Evolutionary conservation across 2,113 vertebrate genomes (phyloP).

Genomic region (Nanorana parkeri): DNA sequence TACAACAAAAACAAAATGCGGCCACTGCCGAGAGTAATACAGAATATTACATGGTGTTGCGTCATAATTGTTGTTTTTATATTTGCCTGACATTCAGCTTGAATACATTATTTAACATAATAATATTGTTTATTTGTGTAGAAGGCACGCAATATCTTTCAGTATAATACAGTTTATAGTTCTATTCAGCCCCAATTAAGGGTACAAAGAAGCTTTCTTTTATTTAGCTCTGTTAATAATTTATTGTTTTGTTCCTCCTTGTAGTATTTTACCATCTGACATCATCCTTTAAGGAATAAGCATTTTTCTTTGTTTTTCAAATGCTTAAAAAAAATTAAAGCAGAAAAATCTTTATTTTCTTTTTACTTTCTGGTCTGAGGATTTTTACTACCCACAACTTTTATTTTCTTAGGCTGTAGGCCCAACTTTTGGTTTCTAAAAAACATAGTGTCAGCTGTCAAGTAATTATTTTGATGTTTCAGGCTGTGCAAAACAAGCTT

Average conservation of each 20-base stretch:
- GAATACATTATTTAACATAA: no score
- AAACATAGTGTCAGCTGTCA: constrained; percentile 53
- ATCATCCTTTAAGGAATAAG: constrained; percentile 3
- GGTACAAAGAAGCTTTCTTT: not conserved
- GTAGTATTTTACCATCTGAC: not conserved
- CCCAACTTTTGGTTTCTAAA: constrained; percentile 38
- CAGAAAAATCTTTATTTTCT: constrained; percentile 44
- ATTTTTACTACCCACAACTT: constrained; percentile 36
- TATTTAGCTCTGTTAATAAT: not conserved
- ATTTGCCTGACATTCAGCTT: not conserved
- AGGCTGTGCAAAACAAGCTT: constrained; percentile 46
- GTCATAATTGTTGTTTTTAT: no score
- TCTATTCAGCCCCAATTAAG: not conserved
- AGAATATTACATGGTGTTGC: no score
- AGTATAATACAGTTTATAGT: not conserved
- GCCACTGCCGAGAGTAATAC: no score
- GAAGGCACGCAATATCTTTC: not conserved
- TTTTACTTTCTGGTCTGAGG: constrained; percentile 26
- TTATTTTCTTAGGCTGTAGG: constrained; percentile 51
- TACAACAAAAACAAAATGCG: no score
- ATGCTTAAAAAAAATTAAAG: not conserved
- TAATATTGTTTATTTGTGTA: no score
- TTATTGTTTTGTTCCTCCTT: not conserved
- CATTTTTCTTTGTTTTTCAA: constrained; percentile 21
- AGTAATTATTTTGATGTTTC: constrained; percentile 53